Percentiles rank a stretch among this genome's conserved stretches.
Conservation (phyloP, 2,113 vertebrate species). For the Formicarius rufipectus region DNA sequence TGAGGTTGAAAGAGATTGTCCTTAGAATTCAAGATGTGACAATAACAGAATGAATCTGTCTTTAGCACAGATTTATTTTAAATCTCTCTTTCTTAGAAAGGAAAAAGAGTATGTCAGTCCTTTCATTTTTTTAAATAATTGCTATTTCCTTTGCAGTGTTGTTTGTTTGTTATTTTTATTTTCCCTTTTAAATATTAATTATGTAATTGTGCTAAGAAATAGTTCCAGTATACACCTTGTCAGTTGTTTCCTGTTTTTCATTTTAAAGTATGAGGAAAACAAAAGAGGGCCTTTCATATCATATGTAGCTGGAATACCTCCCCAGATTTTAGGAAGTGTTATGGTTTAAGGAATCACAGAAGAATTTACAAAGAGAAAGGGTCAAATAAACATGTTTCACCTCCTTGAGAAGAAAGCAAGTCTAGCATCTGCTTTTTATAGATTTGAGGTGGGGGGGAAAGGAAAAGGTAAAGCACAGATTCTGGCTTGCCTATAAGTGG, state of each 20-base stretch:
- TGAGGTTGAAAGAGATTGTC: not conserved
- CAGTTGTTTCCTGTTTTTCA: not conserved
- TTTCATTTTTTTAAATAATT: not conserved
- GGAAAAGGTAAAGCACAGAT: not conserved
- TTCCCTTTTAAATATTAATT: not conserved
- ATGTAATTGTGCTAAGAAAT: not conserved
- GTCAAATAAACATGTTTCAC: not conserved
- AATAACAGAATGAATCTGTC: not conserved
- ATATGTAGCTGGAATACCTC: not conserved
- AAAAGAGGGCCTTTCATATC: not conserved
- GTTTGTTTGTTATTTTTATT: not conserved
- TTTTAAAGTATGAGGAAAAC: not conserved
- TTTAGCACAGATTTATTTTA: not conserved
- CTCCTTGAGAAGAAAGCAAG: not conserved
- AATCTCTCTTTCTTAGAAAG: not conserved
- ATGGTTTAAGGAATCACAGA: not conserved
- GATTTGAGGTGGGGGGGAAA: rapidly evolving
- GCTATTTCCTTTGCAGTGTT: not conserved
- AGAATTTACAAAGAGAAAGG: not conserved
- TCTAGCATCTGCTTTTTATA: not conserved
- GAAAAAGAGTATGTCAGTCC: not conserved
- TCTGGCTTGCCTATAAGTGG: not conserved
- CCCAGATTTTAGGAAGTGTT: not conserved
- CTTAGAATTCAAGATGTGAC: not conserved
- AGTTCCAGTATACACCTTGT: not conserved